Base-by-base conservation (phyloP, 2,113 vertebrate genomes). In the Blennius ocellaris region DNA sequence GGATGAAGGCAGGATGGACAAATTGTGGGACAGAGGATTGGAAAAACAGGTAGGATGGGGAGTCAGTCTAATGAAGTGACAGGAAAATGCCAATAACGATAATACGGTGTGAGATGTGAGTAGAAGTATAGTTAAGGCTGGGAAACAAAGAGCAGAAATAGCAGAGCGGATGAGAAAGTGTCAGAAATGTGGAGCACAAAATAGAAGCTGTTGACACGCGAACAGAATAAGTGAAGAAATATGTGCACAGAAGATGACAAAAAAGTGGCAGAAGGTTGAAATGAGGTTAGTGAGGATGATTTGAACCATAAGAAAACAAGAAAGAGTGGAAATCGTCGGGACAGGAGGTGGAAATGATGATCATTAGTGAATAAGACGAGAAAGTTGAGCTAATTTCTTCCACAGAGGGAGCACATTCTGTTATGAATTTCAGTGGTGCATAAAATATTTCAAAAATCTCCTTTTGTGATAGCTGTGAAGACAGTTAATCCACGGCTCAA, bases 401-500 rank as follows among this genome's bases (percentile, higher is more conserved):
- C 61, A 49, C 15, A 17, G 16, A 11, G 40, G 52, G 17, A 12
- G 5, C 52, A 44, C 36, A 66, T 21, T 14, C 14, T 47, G 41
- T 41, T 5, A 30, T 37, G 16, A 73, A 80, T 73, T 63, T 54
- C 9, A 49, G 6, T 50, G 55, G 66, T 62, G 44, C 49, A 37
- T 14, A 41, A 30, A 56, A 75, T 61, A 67, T 12, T 39, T 14
- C 7, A 15, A 37, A 72, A 43, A 50, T 53, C 57, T 66, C 47
- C 17, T 78, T 80, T 58, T 75, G 72, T 60, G 62, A 59, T 38
- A 16, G 43, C 64, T 61, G 53, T 54, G 62, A 30, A 30, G 21
- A 30, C 21, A 62, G 73, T 68, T 70, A 60, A 85, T 80, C 73
- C 59, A 62, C 68, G 69, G 59, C 89, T 85, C 49, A 76, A 78